phyloP scores from a whole-genome alignment of 2,113 vertebrate genomes.

The Bufo bufo region DNA sequence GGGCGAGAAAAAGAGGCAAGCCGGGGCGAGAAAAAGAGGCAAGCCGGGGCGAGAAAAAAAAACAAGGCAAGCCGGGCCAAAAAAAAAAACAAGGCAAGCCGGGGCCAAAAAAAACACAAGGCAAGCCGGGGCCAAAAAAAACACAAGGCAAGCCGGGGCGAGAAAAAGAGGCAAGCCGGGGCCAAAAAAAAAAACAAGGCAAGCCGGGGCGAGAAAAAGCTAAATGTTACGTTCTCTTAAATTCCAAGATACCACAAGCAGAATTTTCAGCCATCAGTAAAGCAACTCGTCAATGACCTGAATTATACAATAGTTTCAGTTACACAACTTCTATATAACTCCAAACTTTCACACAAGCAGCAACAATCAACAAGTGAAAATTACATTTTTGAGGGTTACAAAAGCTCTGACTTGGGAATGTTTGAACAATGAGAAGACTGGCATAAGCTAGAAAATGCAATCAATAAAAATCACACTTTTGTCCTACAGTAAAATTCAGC shows the following conservation, averaged over 20 bases:
- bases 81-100: too few species aligned
- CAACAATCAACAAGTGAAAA: background rate
- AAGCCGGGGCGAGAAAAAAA: too few species aligned
- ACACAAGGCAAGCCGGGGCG: too few species aligned
- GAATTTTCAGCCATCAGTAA: background rate
- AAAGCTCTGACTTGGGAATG: background rate
- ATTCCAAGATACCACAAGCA: background rate
- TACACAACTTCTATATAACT: background rate
- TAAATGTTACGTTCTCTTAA: too few species aligned
- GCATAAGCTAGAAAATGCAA: background rate
- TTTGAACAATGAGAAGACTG: background rate
- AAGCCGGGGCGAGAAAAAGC: too few species aligned
- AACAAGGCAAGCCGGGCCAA: too few species aligned
- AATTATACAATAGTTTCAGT: background rate
- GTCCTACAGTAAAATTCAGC: constrained; percentile 16
- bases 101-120: too few species aligned
- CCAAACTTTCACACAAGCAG: background rate
- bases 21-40: too few species aligned
- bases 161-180: too few species aligned
- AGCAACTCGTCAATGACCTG: background rate
- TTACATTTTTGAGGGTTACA: background rate
- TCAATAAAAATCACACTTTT: constrained; percentile 30
- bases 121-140: too few species aligned
- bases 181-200: too few species aligned
- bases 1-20: too few species aligned